phyloP scores from a whole-genome alignment of 2,113 vertebrate genomes.

The Indicator indicator region DNA sequence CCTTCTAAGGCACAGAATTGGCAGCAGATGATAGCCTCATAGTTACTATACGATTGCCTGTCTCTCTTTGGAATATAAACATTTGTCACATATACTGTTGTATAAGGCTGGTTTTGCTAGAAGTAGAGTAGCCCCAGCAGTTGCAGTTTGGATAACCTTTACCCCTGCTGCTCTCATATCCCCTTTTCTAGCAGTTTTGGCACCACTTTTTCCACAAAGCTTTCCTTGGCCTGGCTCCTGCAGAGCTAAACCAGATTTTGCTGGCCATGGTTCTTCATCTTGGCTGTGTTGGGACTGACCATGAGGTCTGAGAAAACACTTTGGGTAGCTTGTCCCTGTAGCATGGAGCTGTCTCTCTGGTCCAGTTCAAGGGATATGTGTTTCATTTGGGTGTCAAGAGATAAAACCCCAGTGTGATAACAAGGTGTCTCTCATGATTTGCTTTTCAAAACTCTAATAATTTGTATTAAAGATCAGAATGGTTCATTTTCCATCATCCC shows the following conservation, averaged over 20 bases:
- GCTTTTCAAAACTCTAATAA: neutral
- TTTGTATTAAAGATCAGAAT: neutral
- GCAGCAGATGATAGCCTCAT: neutral
- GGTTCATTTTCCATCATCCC: neutral
- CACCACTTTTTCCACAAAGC: neutral
- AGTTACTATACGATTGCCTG: neutral
- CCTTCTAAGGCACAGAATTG: constrained; percentile 51
- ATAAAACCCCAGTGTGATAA: neutral
- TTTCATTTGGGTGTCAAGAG: neutral
- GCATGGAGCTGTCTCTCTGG: neutral
- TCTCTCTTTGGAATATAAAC: neutral
- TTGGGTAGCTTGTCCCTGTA: neutral
- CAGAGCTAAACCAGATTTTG: neutral
- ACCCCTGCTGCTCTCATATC: neutral
- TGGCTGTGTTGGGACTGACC: fast-evolving
- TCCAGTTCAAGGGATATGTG: too few species aligned
- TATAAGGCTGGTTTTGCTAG: neutral
- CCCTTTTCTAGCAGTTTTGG: neutral
- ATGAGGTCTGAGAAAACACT: neutral
- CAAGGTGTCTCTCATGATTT: fast-evolving
- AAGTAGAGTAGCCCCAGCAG: neutral
- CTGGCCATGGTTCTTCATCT: neutral
- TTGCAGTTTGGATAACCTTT: neutral
- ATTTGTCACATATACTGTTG: neutral
- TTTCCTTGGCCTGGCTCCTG: neutral